A percentile compares a stretch with the other conserved stretches of the same genome.
phyloP scores from a whole-genome alignment of 2,888 invertebrate species.

The Tenodera sinensis region DNA sequence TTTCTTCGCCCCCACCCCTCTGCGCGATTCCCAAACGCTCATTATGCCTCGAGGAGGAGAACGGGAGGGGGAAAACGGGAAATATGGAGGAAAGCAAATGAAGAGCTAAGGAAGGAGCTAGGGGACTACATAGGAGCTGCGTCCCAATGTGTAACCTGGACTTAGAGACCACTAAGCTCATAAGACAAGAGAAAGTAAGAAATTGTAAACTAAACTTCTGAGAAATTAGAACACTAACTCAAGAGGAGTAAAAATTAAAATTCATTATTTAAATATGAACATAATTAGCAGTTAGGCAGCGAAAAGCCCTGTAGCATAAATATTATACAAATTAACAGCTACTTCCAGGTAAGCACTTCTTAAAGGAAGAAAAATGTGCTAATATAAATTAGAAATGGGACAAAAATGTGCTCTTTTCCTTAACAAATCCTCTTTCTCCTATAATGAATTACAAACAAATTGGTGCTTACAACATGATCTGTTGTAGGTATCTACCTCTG shows the following conservation, averaged over 20 bases:
- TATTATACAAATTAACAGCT: too few relatives aligned
- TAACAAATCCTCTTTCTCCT: too few relatives aligned
- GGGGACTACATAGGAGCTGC: background rate
- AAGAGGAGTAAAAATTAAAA: too few relatives aligned
- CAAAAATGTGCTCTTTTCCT: too few relatives aligned
- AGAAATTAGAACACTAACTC: too few relatives aligned
- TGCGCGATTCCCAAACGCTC: background rate
- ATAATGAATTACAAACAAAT: too few relatives aligned
- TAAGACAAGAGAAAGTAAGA: background rate
- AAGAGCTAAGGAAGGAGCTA: constrained; percentile 4
- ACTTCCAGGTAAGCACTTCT: too few relatives aligned
- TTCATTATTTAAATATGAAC: background rate
- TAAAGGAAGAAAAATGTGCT: too few relatives aligned
- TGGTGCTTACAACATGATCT: too few relatives aligned
- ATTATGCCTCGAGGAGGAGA: constrained; percentile 6
- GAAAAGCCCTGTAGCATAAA: too few relatives aligned
- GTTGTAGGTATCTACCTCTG: too few relatives aligned
- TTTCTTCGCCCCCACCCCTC: background rate
- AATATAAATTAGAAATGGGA: too few relatives aligned
- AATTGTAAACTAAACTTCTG: background rate
- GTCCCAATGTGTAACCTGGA: background rate
- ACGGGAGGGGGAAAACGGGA: background rate
- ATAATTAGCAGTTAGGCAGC: background rate
- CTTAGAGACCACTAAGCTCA: background rate
- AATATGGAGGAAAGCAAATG: constrained; percentile 17